phyloP scores from a whole-genome alignment of 2,113 vertebrate genomes.

The Phainopepla nitens region DNA sequence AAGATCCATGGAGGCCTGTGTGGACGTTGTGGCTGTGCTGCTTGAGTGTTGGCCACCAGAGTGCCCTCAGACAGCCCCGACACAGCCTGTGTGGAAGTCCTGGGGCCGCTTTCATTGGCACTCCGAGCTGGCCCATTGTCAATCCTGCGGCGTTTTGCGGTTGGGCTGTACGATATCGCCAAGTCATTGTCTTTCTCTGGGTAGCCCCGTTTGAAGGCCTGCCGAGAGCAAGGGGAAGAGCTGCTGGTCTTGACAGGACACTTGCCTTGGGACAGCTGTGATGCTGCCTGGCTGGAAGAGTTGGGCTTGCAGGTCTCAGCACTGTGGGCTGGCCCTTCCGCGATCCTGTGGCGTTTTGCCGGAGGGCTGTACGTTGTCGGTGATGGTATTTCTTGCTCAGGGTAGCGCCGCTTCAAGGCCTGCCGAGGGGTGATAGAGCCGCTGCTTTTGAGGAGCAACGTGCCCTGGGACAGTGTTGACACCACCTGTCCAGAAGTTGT shows the following conservation, averaged over 20 bases:
- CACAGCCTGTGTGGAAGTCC: fast-evolving
- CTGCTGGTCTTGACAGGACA: neutral
- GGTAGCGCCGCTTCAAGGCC: neutral
- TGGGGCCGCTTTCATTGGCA: neutral
- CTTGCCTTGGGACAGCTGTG: neutral
- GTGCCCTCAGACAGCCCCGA: fast-evolving
- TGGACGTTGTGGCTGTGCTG: fast-evolving
- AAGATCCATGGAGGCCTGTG: neutral
- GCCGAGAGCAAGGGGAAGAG: neutral
- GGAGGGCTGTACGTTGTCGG: fast-evolving
- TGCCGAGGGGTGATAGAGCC: fast-evolving
- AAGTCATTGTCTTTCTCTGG: neutral
- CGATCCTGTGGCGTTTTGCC: neutral
- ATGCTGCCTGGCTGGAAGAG: neutral
- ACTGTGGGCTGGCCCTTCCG: neutral
- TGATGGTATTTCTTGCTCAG: neutral
- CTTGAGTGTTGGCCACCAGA: fast-evolving
- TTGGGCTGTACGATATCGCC: fast-evolving
- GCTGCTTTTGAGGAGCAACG: fast-evolving
- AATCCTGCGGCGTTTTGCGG: neutral
- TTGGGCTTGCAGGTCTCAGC: neutral
- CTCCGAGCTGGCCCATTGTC: fast-evolving
- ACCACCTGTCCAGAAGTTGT: neutral
- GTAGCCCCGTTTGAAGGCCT: neutral
- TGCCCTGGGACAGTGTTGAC: fast-evolving